Evolutionary conservation across 2,888 invertebrate species (phyloP).

Genomic region (Campaea margaritaria): DNA sequence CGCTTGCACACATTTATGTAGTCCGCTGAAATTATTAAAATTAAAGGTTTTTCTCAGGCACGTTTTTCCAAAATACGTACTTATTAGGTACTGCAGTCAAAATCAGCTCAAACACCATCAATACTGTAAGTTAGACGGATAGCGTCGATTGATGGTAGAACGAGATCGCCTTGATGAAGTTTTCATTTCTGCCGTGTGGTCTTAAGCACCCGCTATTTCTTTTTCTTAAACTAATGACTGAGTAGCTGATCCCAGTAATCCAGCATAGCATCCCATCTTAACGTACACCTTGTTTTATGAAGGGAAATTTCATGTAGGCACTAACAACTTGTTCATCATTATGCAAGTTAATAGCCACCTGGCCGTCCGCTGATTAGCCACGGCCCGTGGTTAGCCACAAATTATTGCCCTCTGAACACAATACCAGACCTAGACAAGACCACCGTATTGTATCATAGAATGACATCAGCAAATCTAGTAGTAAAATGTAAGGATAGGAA

Average conservation of each 20-base stretch:
- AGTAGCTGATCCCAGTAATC: too few relatives aligned
- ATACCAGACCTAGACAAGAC: constrained; percentile 18
- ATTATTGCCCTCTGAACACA: constrained; percentile 33
- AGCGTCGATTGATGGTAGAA: too few relatives aligned
- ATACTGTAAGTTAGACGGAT: too few relatives aligned
- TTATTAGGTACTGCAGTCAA: too few relatives aligned
- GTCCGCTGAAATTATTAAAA: constrained; percentile 78
- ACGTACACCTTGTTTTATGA: too few relatives aligned
- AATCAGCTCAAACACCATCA: too few relatives aligned
- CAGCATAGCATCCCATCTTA: too few relatives aligned
- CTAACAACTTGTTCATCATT: constrained; percentile 11
- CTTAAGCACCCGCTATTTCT: too few relatives aligned
- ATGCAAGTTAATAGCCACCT: constrained; percentile 34
- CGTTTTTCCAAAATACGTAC: too few relatives aligned
- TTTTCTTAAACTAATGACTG: too few relatives aligned
- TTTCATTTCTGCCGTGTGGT: too few relatives aligned
- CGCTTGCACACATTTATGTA: constrained; percentile 88
- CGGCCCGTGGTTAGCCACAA: constrained; percentile 36
- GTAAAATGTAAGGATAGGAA: neutral
- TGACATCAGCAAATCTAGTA: constrained; percentile 16
- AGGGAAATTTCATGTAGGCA: neutral
- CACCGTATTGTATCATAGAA: constrained; percentile 15
- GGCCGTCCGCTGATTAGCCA: constrained; percentile 28
- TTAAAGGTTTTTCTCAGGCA: neutral
- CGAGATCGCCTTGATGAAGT: too few relatives aligned